phyloP scores from a whole-genome alignment of 2,797 vertebrate genomes.

The Streptopelia turtur region DNA sequence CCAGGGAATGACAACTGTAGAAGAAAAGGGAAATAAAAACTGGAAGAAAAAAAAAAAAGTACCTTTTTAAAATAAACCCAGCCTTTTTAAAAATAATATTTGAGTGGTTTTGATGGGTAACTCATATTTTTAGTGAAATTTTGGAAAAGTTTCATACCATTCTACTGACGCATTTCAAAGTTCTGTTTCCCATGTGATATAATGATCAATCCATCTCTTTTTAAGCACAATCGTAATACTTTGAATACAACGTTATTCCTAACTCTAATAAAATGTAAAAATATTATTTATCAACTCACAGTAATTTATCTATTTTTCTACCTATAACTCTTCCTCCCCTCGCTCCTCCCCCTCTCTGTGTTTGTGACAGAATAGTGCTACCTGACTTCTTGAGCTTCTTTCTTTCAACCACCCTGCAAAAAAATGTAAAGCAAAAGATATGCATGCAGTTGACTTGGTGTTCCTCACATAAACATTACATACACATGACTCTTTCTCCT shows the following conservation, averaged over 20 bases:
- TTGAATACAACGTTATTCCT: neutral
- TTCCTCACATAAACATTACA: neutral
- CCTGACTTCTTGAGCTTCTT: neutral
- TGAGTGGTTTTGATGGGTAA: neutral
- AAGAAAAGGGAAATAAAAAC: neutral
- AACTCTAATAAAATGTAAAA: neutral
- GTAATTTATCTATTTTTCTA: neutral
- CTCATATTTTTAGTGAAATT: neutral
- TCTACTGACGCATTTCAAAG: neutral
- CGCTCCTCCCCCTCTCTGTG: fast-evolving
- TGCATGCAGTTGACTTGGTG: neutral
- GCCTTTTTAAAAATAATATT: neutral
- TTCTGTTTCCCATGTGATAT: neutral
- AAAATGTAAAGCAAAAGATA: neutral
- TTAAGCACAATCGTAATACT: neutral
- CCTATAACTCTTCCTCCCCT: neutral
- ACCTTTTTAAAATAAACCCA: neutral
- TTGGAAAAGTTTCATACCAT: neutral
- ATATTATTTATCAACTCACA: neutral
- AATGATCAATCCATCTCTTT: neutral
- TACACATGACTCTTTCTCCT: neutral
- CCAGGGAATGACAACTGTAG: neutral
- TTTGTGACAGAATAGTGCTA: neutral
- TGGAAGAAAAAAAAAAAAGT: neutral
- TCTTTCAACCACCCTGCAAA: neutral